Evolutionary conservation across 2,888 invertebrate species (phyloP).

Genomic region (Drosophila pseudotalamancana): DNA sequence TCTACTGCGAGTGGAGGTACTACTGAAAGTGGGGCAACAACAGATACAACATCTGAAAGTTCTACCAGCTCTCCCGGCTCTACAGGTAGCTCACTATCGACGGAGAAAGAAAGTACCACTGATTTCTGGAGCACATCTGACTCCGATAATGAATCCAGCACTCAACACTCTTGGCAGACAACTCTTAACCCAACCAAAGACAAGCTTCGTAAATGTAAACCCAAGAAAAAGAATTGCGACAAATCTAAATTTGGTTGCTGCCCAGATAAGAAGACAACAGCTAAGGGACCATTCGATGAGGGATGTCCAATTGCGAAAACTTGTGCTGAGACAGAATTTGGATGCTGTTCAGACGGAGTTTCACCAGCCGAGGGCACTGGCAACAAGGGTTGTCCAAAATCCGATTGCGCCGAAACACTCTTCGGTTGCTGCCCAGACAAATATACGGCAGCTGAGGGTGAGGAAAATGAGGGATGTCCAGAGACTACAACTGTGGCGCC

Average conservation of each 20-base stretch:
- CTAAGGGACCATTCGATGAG: slow-evolving; percentile 92
- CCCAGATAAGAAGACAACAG: slow-evolving; percentile 90
- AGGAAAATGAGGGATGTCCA: slow-evolving; percentile 92
- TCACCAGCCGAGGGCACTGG: slow-evolving; percentile 90
- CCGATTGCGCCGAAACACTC: slow-evolving; percentile 90
- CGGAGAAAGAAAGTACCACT: slow-evolving; percentile 71
- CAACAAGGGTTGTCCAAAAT: slow-evolving; percentile 90
- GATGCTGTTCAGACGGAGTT: slow-evolving; percentile 93
- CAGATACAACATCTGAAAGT: slow-evolving; percentile 40
- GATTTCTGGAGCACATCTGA: slow-evolving; percentile 83
- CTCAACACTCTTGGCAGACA: slow-evolving; percentile 85
- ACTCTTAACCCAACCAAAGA: slow-evolving; percentile 85
- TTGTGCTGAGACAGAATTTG: slow-evolving; percentile 90
- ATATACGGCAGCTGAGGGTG: slow-evolving; percentile 90
- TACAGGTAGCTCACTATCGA: slow-evolving; percentile 61
- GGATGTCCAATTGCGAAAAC: slow-evolving; percentile 90
- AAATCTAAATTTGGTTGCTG: slow-evolving; percentile 92
- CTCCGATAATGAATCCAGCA: slow-evolving; percentile 84
- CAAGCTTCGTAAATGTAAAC: slow-evolving; percentile 86
- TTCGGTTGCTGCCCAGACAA: slow-evolving; percentile 95
- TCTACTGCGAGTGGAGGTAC: slow-evolving; percentile 40
- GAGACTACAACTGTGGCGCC: slow-evolving; percentile 85
- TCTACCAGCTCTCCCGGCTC: slow-evolving; percentile 59
- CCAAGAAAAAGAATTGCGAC: slow-evolving; percentile 86
- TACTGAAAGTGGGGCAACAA: slow-evolving; percentile 40